phyloP scores from a whole-genome alignment of 2,888 invertebrate species.

The Elaeidobius kamerunicus region DNA sequence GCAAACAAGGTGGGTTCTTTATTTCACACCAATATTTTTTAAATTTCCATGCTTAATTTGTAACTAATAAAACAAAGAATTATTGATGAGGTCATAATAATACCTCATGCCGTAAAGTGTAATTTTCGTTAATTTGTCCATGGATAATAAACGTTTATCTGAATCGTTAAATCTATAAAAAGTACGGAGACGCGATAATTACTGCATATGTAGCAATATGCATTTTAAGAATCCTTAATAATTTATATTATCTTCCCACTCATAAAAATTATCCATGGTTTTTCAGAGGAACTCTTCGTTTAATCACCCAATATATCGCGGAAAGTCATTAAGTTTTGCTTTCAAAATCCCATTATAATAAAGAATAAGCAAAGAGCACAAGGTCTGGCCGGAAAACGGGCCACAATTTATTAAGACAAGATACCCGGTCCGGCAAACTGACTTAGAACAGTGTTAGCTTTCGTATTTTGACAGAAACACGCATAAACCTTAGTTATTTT shows the following conservation, averaged over 20 bases:
- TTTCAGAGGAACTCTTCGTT: not conserved
- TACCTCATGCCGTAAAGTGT: no score
- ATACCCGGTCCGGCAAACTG: conserved; percentile 17
- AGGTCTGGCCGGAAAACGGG: conserved; percentile 24
- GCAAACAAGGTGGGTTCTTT: no score
- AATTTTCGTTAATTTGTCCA: no score
- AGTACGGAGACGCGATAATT: no score
- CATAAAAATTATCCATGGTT: not conserved
- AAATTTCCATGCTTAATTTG: no score
- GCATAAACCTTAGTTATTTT: conserved; percentile 28
- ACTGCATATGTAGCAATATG: no score
- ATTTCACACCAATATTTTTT: no score
- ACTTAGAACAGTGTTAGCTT: conserved; percentile 29
- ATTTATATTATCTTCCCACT: not conserved
- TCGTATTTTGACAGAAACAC: conserved; percentile 28
- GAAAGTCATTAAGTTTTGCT: conserved; percentile 11
- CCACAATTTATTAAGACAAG: conserved; percentile 27
- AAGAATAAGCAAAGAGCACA: conserved; percentile 12
- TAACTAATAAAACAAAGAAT: no score
- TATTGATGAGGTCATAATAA: no score
- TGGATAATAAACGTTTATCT: no score
- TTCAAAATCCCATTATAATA: conserved; percentile 19
- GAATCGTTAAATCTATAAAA: no score
- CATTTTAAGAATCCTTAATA: no score
- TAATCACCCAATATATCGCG: not conserved